Base-by-base conservation (phyloP, 2,797 vertebrate genomes). In the Spondyliosoma cantharus region DNA sequence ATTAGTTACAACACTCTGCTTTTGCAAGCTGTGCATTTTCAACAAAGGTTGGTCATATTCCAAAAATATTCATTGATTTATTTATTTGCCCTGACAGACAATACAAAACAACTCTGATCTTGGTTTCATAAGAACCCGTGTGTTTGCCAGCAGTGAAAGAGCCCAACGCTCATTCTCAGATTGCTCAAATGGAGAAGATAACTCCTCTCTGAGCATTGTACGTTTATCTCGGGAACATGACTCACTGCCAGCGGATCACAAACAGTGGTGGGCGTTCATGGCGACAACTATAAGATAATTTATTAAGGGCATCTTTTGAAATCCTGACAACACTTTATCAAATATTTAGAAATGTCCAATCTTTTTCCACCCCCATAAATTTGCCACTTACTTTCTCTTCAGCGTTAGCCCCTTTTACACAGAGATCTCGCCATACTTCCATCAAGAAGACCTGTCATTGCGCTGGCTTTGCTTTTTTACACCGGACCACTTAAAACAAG, bases 21-120 rank as follows among this genome's bases (percentile, higher is more conserved):
- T 65, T 58, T 74, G 8, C 56, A 49, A 62, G 75, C 56, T 1
- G 3, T 56, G 59, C 27, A 57, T 71, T 77, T 76, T 82, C 24
- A 43, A 48, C 48, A 66, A 65, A 48, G 19, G 8, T 45, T 22
- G 43, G 68, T 53, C 37, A 7, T 37, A 9, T 27, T 73, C 49
- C 3, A 74, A 22, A 78, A 29, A 64, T 59, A 53, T 32, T 58
- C 4, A 42, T 59, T 52, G 50, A 52, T 67, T 78, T 56, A 67
- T 84, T 24, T 75, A 70, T 81, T 79, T 62, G 37, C 29, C 9
- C 53, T 43, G 50, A 48, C 74, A 61, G 60, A 42, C 48, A 71
- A 62, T 88, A 37, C 8, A 42, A 62, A 77, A 67, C 66, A n/a
- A 46, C 59, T 65, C 45, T 17, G 25, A 42, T 76, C 59, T 63